phyloP scores from a whole-genome alignment of 2,113 vertebrate genomes.

The Limnothrissa miodon region DNA sequence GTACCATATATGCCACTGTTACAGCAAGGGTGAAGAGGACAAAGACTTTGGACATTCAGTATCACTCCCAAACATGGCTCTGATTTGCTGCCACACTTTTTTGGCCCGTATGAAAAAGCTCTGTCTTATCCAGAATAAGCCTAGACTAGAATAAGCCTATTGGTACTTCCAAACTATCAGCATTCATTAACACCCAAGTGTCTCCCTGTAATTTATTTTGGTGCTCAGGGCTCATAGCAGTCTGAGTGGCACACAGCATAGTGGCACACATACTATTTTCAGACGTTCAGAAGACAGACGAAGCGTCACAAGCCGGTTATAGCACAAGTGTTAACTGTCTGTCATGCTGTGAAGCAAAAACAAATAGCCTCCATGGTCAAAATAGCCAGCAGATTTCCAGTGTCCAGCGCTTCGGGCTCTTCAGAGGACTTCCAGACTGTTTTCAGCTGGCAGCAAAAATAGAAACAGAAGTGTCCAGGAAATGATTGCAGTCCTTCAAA shows the following conservation, averaged over 20 bases:
- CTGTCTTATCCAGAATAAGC: not conserved
- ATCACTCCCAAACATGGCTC: too few relatives aligned
- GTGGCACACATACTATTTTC: slow-evolving; percentile 13
- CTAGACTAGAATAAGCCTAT: not conserved
- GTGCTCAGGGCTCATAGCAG: not conserved
- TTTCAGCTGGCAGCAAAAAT: not conserved
- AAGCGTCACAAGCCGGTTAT: not conserved
- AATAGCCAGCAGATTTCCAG: not conserved
- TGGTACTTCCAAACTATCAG: not conserved
- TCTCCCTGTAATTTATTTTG: not conserved
- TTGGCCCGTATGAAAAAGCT: not conserved
- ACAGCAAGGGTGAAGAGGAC: too few relatives aligned
- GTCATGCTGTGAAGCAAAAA: not conserved
- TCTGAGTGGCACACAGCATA: not conserved
- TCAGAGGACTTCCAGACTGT: too few relatives aligned
- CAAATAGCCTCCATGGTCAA: not conserved
- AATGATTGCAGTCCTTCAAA: not conserved
- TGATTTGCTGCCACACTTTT: not conserved
- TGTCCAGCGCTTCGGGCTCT: not conserved
- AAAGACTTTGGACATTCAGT: too few relatives aligned
- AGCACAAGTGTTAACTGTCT: slow-evolving; percentile 6
- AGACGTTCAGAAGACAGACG: not conserved
- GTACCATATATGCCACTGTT: too few relatives aligned
- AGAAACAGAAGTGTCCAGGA: not conserved
- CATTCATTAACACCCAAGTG: slow-evolving; percentile 6